Evolutionary conservation across 1,140 invertebrate genomes (phyloP), one percentile per base, ranked within the genome.

Genomic region (Triops cancriformis): DNA sequence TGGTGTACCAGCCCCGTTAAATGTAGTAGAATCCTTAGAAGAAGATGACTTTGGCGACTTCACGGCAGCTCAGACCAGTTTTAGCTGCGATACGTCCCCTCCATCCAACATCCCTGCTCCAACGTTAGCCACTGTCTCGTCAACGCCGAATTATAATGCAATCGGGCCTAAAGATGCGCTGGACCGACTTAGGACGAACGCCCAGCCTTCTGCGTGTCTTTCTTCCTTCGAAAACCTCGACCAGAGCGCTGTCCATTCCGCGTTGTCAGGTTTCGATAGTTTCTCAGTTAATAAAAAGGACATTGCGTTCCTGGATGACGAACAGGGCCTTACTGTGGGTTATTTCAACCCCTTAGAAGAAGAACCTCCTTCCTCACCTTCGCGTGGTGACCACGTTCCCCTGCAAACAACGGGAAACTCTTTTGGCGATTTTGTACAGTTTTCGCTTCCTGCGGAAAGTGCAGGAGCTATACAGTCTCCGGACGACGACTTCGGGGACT

Each of bases 11-110:
- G 14, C 23, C 14, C 51, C 51, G 6, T 1, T 64, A 23, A 64
- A 64, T 64, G 18, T 23, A 64, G 14, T 18, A 6, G 51, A 64
- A 18, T n/a, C 10, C 51, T 64, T 64, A 64, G 75, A 76, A 51
- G 75, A 76, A 3, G 75, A 76, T 14, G 75, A 76, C 26, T 76
- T 76, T 76, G 75, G 75, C 28, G 75, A 76, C 43, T 76, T 76
- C 26, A 51, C 75, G 12, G 64, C 42, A 27, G 75, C 75, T 51
- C 42, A 51, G 14, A 28, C 75, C 7, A 51, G 11, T 12, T 64
- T 64, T 9, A 45, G n/a, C 27, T 51, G 37, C 9, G 28, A 42
- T 31, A 74, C 64, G 31, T 26, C 27, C 26, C 27, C 26, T 74
- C 5, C 26, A 27, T 27, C 27, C 18, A 45, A 26, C 27, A 74